Conservation (phyloP, 2,888 invertebrate genomes). For the Dicyrtoma fusca region DNA sequence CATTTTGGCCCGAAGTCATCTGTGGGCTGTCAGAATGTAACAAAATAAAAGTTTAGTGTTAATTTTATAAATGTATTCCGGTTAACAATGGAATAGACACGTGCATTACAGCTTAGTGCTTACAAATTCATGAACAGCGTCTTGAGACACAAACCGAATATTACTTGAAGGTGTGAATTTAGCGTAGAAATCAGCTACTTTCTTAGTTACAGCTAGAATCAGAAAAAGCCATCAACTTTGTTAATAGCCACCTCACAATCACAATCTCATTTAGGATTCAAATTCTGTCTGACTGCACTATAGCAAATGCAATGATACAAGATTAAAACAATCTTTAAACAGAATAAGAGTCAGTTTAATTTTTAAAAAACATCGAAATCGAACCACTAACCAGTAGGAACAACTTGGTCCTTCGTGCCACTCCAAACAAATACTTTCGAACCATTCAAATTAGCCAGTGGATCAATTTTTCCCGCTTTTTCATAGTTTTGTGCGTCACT, state of each 20-base stretch:
- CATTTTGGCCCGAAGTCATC: constrained; percentile 16
- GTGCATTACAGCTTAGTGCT: too few relatives aligned
- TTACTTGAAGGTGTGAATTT: neutral
- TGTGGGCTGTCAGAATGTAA: constrained; percentile 10
- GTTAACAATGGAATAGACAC: too few relatives aligned
- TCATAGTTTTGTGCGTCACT: constrained; percentile 8
- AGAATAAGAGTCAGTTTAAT: neutral
- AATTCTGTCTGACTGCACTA: too few relatives aligned
- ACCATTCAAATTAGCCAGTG: constrained; percentile 16
- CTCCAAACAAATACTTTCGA: constrained; percentile 15
- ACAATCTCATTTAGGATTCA: too few relatives aligned
- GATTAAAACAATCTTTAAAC: neutral
- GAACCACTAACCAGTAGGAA: constrained; percentile 9
- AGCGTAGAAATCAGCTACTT: constrained; percentile 7
- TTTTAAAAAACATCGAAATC: neutral
- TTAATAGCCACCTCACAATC: too few relatives aligned
- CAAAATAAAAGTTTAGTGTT: neutral
- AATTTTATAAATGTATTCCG: too few relatives aligned
- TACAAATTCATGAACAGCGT: constrained; percentile 24
- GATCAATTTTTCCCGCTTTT: constrained; percentile 10
- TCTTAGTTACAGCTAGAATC: constrained; percentile 15
- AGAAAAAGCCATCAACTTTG: neutral
- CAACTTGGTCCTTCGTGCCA: constrained; percentile 5
- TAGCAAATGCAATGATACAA: too few relatives aligned
- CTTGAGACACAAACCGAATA: neutral